phyloP scores from a whole-genome alignment of 1,140 invertebrate species.

The Drosophila serrata region DNA sequence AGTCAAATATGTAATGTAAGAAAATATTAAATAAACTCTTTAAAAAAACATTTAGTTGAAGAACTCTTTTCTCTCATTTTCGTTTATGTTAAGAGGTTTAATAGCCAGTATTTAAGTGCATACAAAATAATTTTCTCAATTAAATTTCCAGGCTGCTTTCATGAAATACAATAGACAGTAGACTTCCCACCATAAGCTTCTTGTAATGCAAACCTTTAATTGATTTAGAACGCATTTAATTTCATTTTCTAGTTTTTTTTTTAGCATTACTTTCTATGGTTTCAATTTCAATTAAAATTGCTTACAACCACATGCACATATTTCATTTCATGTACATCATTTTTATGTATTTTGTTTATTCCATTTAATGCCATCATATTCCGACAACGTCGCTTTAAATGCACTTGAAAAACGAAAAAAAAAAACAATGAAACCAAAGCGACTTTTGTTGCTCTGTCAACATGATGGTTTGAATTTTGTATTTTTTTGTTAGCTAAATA shows the following conservation, averaged over 20 bases:
- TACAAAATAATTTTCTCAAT: not conserved
- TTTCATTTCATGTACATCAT: not conserved
- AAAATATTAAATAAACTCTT: not conserved
- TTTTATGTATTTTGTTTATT: constrained; percentile 25
- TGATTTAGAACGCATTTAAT: not conserved
- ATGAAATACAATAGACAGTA: not conserved
- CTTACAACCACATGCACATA: not conserved
- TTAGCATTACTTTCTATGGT: not conserved
- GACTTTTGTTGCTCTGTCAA: constrained; percentile 35
- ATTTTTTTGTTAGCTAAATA: constrained; percentile 39
- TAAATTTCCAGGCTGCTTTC: not conserved
- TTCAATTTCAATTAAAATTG: not conserved
- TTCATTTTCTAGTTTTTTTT: not conserved
- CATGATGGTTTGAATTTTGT: constrained; percentile 9
- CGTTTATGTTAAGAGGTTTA: not conserved
- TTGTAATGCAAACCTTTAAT: not conserved
- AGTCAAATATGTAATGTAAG: not conserved
- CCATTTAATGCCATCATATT: constrained; percentile 22
- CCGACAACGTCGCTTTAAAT: constrained; percentile 28
- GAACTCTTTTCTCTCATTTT: not conserved
- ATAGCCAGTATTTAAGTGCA: not conserved
- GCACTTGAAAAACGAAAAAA: constrained; percentile 39
- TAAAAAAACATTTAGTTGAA: not conserved
- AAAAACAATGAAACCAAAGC: constrained; percentile 38
- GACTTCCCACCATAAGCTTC: not conserved